A percentile compares a stretch with the other conserved stretches of the same genome.
phyloP scores from a whole-genome alignment of 2,113 vertebrate species.

The Neofelis nebulosa region DNA sequence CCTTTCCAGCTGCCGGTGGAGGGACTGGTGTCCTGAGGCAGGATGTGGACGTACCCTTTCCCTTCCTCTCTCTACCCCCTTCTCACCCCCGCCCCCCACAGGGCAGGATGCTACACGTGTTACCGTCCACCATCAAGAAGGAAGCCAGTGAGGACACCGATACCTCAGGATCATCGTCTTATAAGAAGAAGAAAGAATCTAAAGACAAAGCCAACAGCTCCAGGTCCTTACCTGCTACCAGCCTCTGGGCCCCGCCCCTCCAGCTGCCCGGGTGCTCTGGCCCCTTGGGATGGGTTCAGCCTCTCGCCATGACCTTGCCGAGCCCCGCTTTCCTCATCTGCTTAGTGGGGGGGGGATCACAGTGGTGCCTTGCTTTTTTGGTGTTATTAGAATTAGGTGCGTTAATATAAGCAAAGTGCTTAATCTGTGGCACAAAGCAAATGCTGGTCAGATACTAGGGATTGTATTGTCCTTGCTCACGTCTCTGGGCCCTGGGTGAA shows the following conservation, averaged over 20 bases:
- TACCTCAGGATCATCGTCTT: conserved; percentile 87
- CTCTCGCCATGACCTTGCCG: fast-evolving
- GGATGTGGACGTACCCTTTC: neutral
- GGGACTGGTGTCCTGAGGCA: fast-evolving
- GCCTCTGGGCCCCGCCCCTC: too few species aligned
- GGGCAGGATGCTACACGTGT: conserved; percentile 95
- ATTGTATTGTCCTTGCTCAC: fast-evolving
- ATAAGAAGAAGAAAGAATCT: conserved; percentile 92
- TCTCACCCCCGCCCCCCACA: conserved; percentile 53
- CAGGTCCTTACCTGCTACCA: conserved; percentile 84
- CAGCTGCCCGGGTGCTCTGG: fast-evolving
- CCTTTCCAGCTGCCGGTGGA: fast-evolving
- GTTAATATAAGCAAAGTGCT: fast-evolving
- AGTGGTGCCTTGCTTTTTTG: fast-evolving
- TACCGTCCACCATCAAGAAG: conserved; percentile 95
- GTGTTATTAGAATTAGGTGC: fast-evolving
- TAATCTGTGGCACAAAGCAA: neutral
- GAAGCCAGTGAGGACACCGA: conserved; percentile 83
- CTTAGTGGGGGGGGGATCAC: fast-evolving
- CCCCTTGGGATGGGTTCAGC: neutral
- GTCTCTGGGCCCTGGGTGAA: neutral
- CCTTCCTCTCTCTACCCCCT: neutral
- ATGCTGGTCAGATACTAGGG: neutral
- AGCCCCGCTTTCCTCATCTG: neutral
- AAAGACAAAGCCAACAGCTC: conserved; percentile 93